These are phyloP conservation scores for Pseudomyrmex sp. DNA, from an alignment of 1,140 invertebrate species.

Conservation along the genomic window DNA sequence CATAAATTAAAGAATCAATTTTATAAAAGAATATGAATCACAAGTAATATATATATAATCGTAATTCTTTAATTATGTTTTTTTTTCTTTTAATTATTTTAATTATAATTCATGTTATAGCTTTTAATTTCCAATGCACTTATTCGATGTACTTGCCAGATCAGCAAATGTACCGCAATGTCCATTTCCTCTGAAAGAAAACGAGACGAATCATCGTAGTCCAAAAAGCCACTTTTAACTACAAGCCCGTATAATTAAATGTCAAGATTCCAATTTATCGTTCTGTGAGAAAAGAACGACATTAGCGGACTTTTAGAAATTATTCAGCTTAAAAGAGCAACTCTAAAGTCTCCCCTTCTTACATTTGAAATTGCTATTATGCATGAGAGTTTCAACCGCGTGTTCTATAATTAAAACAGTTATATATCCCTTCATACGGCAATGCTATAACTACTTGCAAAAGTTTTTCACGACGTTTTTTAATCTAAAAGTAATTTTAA, in stretches of 20 bases:
- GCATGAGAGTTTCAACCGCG: constrained; percentile 1
- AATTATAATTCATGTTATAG: no score
- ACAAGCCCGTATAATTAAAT: constrained; percentile 53
- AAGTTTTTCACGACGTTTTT: neutral
- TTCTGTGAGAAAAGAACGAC: constrained; percentile 29
- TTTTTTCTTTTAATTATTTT: no score
- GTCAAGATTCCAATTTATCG: constrained; percentile 52
- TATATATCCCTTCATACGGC: neutral
- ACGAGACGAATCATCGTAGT: constrained; percentile 56
- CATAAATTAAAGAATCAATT: no score
- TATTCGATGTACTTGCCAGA: neutral
- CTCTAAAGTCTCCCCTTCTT: neutral
- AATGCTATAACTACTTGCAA: neutral
- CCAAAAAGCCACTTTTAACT: constrained; percentile 45
- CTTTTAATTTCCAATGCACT: neutral
- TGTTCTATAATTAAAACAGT: neutral
- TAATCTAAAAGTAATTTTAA: constrained; percentile 1
- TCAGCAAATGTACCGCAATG: constrained; percentile 12
- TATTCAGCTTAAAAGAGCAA: constrained; percentile 29
- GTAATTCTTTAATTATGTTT: neutral
- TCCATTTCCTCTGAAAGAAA: constrained; percentile 37
- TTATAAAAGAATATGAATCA: no score
- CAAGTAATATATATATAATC: neutral
- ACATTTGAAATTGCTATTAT: constrained; percentile 5
- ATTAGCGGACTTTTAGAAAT: constrained; percentile 51